Evolutionary conservation across 2,888 invertebrate species (phyloP).

Genomic region (Drosophila cognata): DNA sequence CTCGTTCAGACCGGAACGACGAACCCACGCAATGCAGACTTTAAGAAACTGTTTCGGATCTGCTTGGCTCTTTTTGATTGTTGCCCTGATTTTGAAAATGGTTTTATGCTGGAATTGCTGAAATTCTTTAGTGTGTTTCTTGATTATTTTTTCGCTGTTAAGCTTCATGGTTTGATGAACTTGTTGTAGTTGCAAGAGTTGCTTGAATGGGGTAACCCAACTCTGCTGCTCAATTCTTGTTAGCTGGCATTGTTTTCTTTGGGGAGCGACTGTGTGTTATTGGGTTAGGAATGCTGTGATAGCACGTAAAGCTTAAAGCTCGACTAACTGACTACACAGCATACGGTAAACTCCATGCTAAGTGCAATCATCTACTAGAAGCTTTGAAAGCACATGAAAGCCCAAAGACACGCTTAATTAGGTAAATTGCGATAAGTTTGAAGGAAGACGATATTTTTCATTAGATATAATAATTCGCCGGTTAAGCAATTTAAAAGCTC

Average conservation of each 20-base stretch:
- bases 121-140: conserved; percentile 50
- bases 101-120: conserved; percentile 48
- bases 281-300: conserved; percentile 10
- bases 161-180: conserved; percentile 56
- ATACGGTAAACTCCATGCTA: not conserved
- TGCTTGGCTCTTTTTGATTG: conserved; percentile 35
- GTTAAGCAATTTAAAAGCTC: not conserved
- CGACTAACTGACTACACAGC: not conserved
- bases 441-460: not conserved
- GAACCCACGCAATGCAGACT: conserved; percentile 47
- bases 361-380: not conserved
- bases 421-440: not conserved
- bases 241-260: conserved; percentile 49
- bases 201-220: conserved; percentile 6
- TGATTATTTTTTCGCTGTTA: conserved; percentile 16
- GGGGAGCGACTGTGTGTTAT: conserved; percentile 30
- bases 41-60: conserved; percentile 47
- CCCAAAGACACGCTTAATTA: not conserved
- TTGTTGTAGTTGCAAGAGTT: conserved; percentile 23
- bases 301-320: conserved; percentile 4
- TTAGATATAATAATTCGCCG: not conserved
- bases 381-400: not conserved
- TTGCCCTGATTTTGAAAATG: conserved; percentile 50
- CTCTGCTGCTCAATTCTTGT: conserved; percentile 38
- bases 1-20: conserved; percentile 45